Evolutionary conservation across 2,797 vertebrate genomes (phyloP).

Genomic region (Amblyopsis hoosieri): DNA sequence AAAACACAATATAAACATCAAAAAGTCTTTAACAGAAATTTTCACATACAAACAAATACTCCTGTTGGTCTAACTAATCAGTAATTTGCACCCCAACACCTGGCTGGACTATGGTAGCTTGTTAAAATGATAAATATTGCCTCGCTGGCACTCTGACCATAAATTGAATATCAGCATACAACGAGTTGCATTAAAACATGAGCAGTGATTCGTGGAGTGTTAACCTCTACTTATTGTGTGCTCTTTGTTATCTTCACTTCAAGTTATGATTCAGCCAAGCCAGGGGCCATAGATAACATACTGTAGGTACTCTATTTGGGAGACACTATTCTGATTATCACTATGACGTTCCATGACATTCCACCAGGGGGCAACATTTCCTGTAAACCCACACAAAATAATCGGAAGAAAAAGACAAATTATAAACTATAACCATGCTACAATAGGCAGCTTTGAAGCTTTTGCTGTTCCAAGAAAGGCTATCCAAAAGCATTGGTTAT

Average conservation of each 20-base stretch:
- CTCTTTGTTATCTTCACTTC: neutral
- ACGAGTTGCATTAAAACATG: neutral
- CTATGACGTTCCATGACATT: conserved; percentile 76
- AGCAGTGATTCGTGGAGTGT: neutral
- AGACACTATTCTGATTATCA: conserved; percentile 49
- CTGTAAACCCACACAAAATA: conserved; percentile 51
- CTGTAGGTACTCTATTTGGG: conserved; percentile 22
- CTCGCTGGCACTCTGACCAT: conserved; percentile 2
- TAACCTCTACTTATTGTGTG: neutral
- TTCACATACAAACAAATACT: too few relatives aligned
- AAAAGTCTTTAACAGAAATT: too few relatives aligned
- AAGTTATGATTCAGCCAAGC: neutral
- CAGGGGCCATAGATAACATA: neutral
- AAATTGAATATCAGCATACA: neutral
- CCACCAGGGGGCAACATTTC: conserved; percentile 61
- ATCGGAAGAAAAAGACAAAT: conserved; percentile 40
- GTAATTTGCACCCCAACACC: neutral
- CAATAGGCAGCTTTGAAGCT: conserved; percentile 70
- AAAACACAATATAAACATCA: too few relatives aligned
- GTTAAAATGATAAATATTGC: neutral
- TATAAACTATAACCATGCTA: conserved; percentile 24
- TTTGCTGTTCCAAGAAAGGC: conserved; percentile 53
- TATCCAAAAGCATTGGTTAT: conserved; percentile 50
- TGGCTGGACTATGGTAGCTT: conserved; percentile 13
- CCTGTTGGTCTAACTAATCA: too few relatives aligned